Conservation (phyloP, 2,797 vertebrate genomes). For the Molossus molossus region DNA sequence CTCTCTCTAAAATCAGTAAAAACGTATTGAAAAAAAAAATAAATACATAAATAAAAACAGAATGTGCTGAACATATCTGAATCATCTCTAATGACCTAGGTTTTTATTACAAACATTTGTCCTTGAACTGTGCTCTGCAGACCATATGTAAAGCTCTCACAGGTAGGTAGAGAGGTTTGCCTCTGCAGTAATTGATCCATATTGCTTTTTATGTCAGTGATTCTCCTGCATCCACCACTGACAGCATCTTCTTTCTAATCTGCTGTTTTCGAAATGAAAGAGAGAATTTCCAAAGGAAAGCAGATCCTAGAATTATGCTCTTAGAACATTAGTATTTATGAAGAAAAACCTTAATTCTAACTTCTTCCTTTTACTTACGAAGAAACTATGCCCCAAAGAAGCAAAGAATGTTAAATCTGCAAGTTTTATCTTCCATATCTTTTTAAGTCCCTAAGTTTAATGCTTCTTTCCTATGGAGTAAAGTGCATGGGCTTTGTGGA, state of each 20-base stretch:
- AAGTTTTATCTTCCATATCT: neutral
- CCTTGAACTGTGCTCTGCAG: neutral
- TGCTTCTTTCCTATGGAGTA: neutral
- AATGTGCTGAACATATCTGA: neutral
- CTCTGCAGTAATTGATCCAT: neutral
- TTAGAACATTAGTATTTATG: neutral
- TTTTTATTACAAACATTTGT: neutral
- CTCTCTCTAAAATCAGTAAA: no score
- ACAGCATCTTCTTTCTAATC: slow-evolving; percentile 4
- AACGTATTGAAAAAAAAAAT: no score
- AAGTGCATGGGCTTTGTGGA: neutral
- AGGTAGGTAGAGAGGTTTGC: neutral
- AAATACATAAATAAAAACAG: neutral
- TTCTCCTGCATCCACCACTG: neutral
- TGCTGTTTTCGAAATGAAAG: neutral
- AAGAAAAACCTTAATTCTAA: neutral
- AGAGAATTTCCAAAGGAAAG: neutral
- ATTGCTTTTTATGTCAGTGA: neutral
- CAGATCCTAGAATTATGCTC: slow-evolving; percentile 5
- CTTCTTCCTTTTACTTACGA: slow-evolving; percentile 30
- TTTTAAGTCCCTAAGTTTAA: neutral
- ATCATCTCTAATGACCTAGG: neutral
- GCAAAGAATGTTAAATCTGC: neutral
- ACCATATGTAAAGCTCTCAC: neutral
- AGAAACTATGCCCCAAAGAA: neutral